Evolutionary conservation across 2,113 vertebrate species (phyloP).

Genomic region (Erinaceus europaeus): DNA sequence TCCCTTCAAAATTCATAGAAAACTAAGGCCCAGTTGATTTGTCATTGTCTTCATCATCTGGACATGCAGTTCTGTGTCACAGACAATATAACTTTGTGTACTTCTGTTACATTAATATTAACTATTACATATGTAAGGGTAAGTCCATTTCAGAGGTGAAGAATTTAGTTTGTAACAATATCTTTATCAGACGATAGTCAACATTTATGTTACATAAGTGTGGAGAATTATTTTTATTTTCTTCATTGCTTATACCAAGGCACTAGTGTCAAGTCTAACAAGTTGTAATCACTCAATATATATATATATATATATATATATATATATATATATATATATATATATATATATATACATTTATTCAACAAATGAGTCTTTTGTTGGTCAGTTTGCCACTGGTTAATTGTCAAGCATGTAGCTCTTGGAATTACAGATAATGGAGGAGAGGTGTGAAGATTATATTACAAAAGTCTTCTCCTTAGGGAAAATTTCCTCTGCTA

Average conservation of each 20-base stretch:
- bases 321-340: too few relatives aligned
- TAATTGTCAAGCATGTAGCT: not conserved
- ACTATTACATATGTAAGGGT: not conserved
- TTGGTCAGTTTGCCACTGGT: not conserved
- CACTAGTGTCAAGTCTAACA: not conserved
- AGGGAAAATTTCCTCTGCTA: not conserved
- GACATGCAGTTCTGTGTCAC: not conserved
- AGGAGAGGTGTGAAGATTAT: not conserved
- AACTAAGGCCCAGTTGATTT: not conserved
- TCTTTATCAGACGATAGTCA: not conserved
- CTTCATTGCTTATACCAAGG: not conserved
- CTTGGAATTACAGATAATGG: not conserved
- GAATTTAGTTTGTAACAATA: not conserved
- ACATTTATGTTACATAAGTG: not conserved
- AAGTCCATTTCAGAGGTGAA: not conserved
- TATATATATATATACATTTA: too few relatives aligned
- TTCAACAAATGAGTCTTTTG: not conserved
- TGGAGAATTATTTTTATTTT: not conserved
- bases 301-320: too few relatives aligned
- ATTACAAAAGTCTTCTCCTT: not conserved
- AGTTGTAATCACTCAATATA: not conserved
- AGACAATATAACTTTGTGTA: too few relatives aligned
- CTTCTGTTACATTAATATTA: not conserved
- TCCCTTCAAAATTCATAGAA: not conserved
- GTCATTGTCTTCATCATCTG: not conserved